Base-by-base conservation (phyloP, 92 coral and sea anemone species). In the Metridium senile region DNA sequence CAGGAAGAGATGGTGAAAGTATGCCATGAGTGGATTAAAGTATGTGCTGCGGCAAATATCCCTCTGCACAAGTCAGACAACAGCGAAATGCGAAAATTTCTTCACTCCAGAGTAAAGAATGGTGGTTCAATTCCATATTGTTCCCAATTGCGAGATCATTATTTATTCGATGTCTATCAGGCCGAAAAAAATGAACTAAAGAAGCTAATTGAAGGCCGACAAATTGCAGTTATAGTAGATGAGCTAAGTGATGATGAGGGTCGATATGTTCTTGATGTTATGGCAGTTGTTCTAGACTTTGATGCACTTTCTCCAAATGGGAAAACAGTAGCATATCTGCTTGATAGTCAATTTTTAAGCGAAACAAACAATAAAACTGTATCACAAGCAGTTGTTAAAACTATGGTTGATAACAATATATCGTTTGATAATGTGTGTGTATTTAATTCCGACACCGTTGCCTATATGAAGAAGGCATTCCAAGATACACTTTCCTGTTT, bases 381-480 rank as follows among this genome's bases (percentile, higher is more conserved):
- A 22, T 34, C 86, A 0, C 74, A 81, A 62, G 86, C n/a, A n/a
- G n/a, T n/a, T n/a, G n/a, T n/a, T n/a, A n/a, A n/a, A n/a, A n/a
- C n/a, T n/a, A n/a, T n/a, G n/a, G n/a, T n/a, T n/a, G n/a, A n/a
- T n/a, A n/a, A n/a, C n/a, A n/a, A n/a, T n/a, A n/a, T n/a, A n/a
- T n/a, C n/a, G n/a, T n/a, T n/a, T n/a, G n/a, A n/a, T n/a, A n/a
- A n/a, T n/a, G n/a, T n/a, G n/a, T n/a, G n/a, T n/a, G n/a, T n/a
- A n/a, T n/a, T n/a, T n/a, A n/a, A n/a, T n/a, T n/a, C n/a, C 82
- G 89, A 89, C 46, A 85, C 85, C 52, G 93, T 85, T 39, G 79
- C 75, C 0, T 81, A 85, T 68, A 85, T 89, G 87, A 89, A 85
- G 62, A 88, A 88, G 57, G 93, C 88, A 33, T 89, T 85, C 62